A percentile compares a stretch with the other conserved stretches of the same genome.
Conservation (phyloP, 2,797 vertebrate species). For the Cyprinella venusta region DNA sequence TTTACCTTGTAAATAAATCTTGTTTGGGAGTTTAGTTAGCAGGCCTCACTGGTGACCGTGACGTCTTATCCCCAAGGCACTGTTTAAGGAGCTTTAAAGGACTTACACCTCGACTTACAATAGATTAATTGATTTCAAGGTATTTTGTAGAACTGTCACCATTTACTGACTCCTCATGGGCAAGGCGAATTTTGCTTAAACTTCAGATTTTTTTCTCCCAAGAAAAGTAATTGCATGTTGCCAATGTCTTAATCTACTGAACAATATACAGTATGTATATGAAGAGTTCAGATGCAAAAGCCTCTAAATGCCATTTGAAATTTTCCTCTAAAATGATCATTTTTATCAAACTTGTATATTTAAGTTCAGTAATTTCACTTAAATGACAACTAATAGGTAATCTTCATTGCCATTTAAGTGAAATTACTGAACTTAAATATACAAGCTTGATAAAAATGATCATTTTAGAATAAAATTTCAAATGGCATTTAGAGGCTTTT, state of each 20-base stretch:
- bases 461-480: too few relatives aligned
- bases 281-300: too few relatives aligned
- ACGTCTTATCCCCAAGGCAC: background rate
- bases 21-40: constrained; percentile 14
- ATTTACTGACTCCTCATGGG: background rate
- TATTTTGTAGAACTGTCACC: constrained; percentile 11
- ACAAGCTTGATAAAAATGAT: too few relatives aligned
- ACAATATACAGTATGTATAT: background rate
- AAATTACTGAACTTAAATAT: too few relatives aligned
- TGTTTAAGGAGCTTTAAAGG: constrained; percentile 7
- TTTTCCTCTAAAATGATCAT: too few relatives aligned
- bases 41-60: background rate
- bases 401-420: too few relatives aligned
- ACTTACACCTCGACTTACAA: background rate
- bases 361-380: too few relatives aligned
- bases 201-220: background rate
- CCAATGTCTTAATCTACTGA: background rate
- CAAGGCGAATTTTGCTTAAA: background rate
- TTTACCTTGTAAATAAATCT: constrained; percentile 45
- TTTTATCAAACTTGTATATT: too few relatives aligned
- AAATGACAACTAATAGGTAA: too few relatives aligned
- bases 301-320: too few relatives aligned
- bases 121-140: constrained; percentile 46
- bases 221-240: background rate
- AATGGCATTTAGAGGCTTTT: too few relatives aligned